Evolutionary conservation across 2,113 vertebrate species (phyloP), one percentile per base, ranked within the genome.

Genomic region (Pandion haliaetus): DNA sequence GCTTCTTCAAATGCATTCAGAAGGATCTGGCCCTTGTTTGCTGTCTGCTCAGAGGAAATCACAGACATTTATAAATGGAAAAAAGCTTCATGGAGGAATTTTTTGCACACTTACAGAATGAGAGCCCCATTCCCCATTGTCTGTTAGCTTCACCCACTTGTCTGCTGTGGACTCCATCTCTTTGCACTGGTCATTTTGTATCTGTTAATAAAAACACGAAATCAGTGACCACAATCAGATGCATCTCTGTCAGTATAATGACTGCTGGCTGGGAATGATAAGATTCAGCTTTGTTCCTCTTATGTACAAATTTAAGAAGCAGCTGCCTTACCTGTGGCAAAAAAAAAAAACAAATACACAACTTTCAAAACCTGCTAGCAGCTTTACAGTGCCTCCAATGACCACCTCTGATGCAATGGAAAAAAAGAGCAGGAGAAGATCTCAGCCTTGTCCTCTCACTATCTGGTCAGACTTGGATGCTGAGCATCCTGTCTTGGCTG

Each of bases 131-230:
- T 99, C 99, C 54, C 99, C 99, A 0, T 98, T 99, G 95, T 98
- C 99, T 54, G 99, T 99, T 70, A 99, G 97, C 87, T 99, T 99
- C 82, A 99, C 98, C 99, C 99, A 99, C 91, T 99, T 99, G 29
- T 99, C 98, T 63, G 98, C 98, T 0, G 98, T 97, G 17, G 98
- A 98, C 76, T 99, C 99, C 99, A 99, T 99, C 97, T 99, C 99
- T 97, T 99, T 99, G 97, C 99, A 99, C 95, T 99, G 99, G 93
- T 99, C 99, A 70, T 99, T 99, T 96, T 99, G 99, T 96, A 99
- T 99, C 99, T 99, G 97, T 91, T 21, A 78, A 93, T 83, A 92
- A 97, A 98, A 95, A 90, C 63, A 98, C 32, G 76, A 93, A 71
- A 79, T 95, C 57, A 96, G 80, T 49, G 26, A 72, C 7, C 45